These are phyloP conservation scores for Sarcophaga subvicina DNA, from an alignment of 2,888 invertebrate species.

Conservation along the genomic window DNA sequence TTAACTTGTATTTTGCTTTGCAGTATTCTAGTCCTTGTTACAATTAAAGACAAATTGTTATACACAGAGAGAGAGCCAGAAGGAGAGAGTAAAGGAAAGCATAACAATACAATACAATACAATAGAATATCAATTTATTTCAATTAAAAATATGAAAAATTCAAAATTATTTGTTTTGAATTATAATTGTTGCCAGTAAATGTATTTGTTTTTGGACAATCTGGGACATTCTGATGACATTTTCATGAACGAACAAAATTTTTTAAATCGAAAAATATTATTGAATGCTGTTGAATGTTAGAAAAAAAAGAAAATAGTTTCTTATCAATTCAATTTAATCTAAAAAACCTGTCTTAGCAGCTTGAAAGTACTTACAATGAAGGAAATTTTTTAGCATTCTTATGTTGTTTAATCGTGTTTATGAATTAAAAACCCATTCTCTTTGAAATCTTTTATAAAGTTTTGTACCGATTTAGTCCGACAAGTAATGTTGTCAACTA, in stretches of 20 bases:
- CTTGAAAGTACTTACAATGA: too few relatives aligned
- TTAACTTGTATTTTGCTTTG: too few relatives aligned
- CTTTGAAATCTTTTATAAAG: too few relatives aligned
- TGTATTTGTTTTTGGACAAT: neutral
- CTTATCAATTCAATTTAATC: neutral
- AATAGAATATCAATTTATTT: constrained; percentile 55
- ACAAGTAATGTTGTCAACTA: too few relatives aligned
- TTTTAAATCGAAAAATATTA: neutral
- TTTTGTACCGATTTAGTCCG: too few relatives aligned
- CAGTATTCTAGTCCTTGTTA: too few relatives aligned
- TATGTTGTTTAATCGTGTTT: too few relatives aligned
- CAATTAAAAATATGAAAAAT: constrained; percentile 45
- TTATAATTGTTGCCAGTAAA: constrained; percentile 11
- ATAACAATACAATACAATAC: constrained; percentile 33
- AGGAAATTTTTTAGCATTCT: too few relatives aligned
- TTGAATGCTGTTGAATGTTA: constrained; percentile 16
- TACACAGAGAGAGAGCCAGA: neutral
- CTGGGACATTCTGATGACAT: neutral
- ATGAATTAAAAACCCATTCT: too few relatives aligned
- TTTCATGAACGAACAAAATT: neutral
- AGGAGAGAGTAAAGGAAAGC: neutral
- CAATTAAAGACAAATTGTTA: too few relatives aligned
- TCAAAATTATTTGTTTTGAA: constrained; percentile 5
- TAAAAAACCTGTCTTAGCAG: too few relatives aligned
- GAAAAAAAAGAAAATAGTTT: neutral